These are phyloP conservation scores for Thumatha senex DNA, from an alignment of 2,888 invertebrate species.

Conservation along the genomic window DNA sequence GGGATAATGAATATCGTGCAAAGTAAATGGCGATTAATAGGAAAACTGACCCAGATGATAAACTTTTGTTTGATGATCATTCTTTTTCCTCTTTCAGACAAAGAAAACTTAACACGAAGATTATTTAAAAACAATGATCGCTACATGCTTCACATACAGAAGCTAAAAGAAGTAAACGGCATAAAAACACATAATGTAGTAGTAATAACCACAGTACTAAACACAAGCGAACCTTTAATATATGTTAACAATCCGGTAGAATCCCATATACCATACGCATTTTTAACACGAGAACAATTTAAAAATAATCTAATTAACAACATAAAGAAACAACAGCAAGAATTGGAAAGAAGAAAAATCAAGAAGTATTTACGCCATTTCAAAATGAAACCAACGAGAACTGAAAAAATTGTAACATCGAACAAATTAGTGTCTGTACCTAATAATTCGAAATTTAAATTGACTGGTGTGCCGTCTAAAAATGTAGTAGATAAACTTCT, in stretches of 20 bases:
- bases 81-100: no score
- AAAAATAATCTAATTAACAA: constrained; percentile 48
- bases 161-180: constrained; percentile 66
- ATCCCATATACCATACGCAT: constrained; percentile 60
- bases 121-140: constrained; percentile 40
- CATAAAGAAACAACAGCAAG: constrained; percentile 33
- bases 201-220: constrained; percentile 40
- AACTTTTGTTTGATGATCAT: no score
- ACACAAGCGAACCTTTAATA: constrained; percentile 44
- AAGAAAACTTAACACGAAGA: constrained; percentile 33
- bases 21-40: no score
- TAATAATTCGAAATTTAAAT: not conserved
- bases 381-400: not conserved
- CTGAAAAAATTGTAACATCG: not conserved
- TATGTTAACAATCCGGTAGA: constrained; percentile 73
- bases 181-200: constrained; percentile 63
- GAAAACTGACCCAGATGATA: no score
- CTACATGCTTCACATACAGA: constrained; percentile 60
- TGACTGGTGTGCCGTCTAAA: not conserved
- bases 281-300: constrained; percentile 57
- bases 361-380: constrained; percentile 2
- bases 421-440: not conserved
- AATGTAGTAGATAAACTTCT: not conserved
- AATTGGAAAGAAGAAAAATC: constrained; percentile 14
- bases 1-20: no score